phyloP scores from a whole-genome alignment of 2,888 invertebrate species.

The Dysmachus trigonus region DNA sequence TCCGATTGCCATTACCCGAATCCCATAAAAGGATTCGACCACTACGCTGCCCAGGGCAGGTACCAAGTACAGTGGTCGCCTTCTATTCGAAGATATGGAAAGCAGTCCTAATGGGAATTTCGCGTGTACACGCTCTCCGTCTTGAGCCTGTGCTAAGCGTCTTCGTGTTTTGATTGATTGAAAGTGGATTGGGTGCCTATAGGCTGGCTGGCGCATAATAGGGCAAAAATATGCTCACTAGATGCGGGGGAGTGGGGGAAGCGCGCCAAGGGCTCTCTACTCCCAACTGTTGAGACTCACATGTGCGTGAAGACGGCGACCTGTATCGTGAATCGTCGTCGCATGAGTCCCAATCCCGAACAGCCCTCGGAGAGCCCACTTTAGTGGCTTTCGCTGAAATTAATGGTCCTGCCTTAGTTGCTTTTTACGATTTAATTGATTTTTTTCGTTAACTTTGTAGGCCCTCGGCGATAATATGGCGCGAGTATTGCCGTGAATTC shows the following conservation, averaged over 20 bases:
- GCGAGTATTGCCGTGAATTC: not conserved
- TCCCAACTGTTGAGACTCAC: not conserved
- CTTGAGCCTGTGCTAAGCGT: not conserved
- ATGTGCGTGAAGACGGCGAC: not conserved
- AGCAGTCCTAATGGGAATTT: not conserved
- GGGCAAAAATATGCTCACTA: not conserved
- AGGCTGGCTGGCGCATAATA: not conserved
- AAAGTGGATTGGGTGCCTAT: not conserved
- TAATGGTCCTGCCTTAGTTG: not conserved
- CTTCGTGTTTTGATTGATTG: not conserved
- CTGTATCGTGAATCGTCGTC: not conserved
- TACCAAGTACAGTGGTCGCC: not conserved
- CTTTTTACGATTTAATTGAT: not conserved
- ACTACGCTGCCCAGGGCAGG: not conserved
- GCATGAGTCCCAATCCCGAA: not conserved
- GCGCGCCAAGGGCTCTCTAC: not conserved
- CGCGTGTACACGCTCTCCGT: not conserved
- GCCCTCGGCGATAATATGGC: not conserved
- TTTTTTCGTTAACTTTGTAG: not conserved
- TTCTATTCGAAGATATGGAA: not conserved
- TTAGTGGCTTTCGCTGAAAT: not conserved
- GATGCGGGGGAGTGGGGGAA: not conserved
- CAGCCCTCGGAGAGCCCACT: not conserved
- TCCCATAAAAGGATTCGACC: not conserved
- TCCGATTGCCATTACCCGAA: not conserved